Evolutionary conservation across 2,888 invertebrate species (phyloP).

Genomic region (Andrena hattorfiana): DNA sequence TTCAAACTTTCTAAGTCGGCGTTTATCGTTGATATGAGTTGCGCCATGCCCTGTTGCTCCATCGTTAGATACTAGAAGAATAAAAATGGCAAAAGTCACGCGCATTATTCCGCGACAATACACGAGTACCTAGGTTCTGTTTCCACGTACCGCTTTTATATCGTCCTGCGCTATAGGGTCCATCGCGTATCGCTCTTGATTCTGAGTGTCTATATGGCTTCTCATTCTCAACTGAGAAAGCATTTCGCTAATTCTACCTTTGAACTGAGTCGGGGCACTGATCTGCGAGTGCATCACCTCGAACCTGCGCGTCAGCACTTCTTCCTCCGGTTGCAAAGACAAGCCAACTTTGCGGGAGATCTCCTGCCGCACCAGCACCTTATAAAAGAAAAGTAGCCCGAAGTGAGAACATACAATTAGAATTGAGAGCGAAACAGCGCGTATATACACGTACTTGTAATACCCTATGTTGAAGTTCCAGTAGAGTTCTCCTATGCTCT

Average conservation of each 20-base stretch:
- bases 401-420: background rate
- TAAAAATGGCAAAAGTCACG: background rate
- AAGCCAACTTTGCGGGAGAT: slow-evolving; percentile 94
- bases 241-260: slow-evolving; percentile 96
- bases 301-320: slow-evolving; percentile 93
- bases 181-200: slow-evolving; percentile 91
- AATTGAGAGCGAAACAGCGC: background rate
- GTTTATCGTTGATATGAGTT: slow-evolving; percentile 93
- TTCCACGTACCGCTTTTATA: slow-evolving; percentile 86
- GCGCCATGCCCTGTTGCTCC: slow-evolving; percentile 95
- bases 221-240: slow-evolving; percentile 94
- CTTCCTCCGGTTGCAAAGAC: slow-evolving; percentile 95
- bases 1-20: slow-evolving; percentile 92
- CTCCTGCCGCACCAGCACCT: slow-evolving; percentile 96
- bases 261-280: slow-evolving; percentile 96
- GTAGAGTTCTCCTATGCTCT: slow-evolving; percentile 92
- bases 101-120: background rate
- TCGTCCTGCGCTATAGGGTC: slow-evolving; percentile 88
- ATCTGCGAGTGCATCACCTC: slow-evolving; percentile 95
- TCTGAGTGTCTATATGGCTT: slow-evolving; percentile 86
- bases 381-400: slow-evolving; percentile 20
- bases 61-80: slow-evolving; percentile 90
- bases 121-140: background rate
- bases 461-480: slow-evolving; percentile 93
- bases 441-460: slow-evolving; percentile 87